A percentile compares a stretch with the other conserved stretches of the same genome.
phyloP scores from a whole-genome alignment of 2,888 invertebrate genomes.

The Drosophila borborema region DNA sequence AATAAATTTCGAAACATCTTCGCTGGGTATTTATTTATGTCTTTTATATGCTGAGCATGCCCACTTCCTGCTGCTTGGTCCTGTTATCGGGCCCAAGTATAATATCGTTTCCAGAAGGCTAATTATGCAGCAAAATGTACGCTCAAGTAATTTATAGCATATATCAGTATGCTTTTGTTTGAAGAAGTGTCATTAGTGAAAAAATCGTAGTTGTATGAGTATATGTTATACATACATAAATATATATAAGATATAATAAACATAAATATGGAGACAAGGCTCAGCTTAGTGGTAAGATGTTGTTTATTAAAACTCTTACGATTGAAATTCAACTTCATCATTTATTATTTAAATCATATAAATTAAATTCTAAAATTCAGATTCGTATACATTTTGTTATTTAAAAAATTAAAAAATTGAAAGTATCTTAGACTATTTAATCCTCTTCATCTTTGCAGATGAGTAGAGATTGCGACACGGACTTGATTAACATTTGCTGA shows the following conservation, averaged over 20 bases:
- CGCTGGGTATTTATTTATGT: conserved; percentile 33
- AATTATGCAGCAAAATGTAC: conserved; percentile 9
- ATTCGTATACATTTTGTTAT: no score
- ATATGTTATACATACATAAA: no score
- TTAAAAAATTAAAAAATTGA: no score
- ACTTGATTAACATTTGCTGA: not conserved
- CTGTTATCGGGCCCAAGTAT: not conserved
- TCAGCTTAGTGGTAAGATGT: no score
- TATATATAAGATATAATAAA: no score
- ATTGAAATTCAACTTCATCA: no score
- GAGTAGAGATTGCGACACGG: not conserved
- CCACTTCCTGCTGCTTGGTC: not conserved
- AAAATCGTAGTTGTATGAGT: not conserved
- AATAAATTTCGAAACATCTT: conserved; percentile 66
- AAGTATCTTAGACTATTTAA: no score
- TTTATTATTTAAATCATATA: no score
- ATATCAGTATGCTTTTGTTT: not conserved
- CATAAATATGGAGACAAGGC: no score
- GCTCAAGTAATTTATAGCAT: conserved; percentile 3
- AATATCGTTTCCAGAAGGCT: not conserved
- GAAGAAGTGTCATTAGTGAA: not conserved
- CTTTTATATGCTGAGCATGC: conserved; percentile 28
- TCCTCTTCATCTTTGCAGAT: no score
- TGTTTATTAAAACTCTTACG: no score
- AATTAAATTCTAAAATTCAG: no score